These are phyloP conservation scores for Brenthis daphne DNA, from an alignment of 2,888 invertebrate species.

Conservation along the genomic window DNA sequence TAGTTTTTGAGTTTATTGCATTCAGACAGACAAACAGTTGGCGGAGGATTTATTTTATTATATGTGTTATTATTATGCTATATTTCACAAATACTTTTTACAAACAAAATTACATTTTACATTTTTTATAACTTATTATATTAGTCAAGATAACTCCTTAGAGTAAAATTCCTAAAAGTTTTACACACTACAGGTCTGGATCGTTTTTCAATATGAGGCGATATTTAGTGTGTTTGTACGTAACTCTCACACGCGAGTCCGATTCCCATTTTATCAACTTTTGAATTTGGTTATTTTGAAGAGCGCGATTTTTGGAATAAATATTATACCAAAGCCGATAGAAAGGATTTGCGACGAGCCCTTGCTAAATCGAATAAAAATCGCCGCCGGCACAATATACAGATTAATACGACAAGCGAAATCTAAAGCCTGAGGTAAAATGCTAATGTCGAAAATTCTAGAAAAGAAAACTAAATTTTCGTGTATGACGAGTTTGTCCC, in stretches of 20 bases:
- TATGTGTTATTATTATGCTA: too few species aligned
- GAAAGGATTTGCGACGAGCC: slow-evolving; percentile 10
- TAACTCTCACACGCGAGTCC: background rate
- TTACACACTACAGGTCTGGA: too few species aligned
- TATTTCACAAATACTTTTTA: too few species aligned
- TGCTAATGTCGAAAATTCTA: slow-evolving; percentile 10
- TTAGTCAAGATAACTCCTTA: too few species aligned
- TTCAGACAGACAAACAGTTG: too few species aligned
- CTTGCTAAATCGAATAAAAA: slow-evolving; percentile 13
- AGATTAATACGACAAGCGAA: slow-evolving; percentile 15
- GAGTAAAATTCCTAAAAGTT: too few species aligned
- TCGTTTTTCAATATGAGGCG: too few species aligned
- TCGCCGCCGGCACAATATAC: background rate
- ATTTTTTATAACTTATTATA: too few species aligned
- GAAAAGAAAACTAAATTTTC: slow-evolving; percentile 5
- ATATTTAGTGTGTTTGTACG: too few species aligned
- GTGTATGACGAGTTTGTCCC: background rate
- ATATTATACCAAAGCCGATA: slow-evolving; percentile 17
- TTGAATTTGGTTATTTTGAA: background rate
- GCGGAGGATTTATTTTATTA: too few species aligned
- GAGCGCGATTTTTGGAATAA: background rate
- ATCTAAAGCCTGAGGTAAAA: slow-evolving; percentile 5
- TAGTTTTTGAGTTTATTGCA: too few species aligned
- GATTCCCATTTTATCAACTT: slow-evolving; percentile 3
- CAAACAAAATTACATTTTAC: too few species aligned